Evolutionary conservation across 92 coral and sea anemone species (phyloP), one percentile per base, ranked within the genome.

Genomic region (Umimayanthus kanabou): DNA sequence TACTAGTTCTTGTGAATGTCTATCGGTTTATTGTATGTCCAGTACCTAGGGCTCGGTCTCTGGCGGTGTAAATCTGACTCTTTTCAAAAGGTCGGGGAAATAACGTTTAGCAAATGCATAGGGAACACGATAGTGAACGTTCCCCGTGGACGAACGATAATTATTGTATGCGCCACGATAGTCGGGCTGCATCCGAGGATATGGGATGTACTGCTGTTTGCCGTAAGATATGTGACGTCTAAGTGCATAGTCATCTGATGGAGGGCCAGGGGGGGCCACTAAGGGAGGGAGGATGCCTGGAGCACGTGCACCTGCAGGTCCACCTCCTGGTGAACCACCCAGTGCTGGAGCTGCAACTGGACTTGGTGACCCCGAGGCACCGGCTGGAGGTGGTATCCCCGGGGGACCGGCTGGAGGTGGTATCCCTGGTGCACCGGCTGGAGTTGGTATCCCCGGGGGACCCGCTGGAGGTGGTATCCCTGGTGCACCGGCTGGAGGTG

Each of bases 51-150:
- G 9, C 13, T 75, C 50, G 50, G 23, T 75, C 53, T n/a, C 13
- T 39, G 47, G 79, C 4, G 49, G 50, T 39, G 45, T 75, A 75
- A 75, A n/a, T 8, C 30, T 39, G 23, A 42, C 28, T 20, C 45
- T 39, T 43, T 75, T n/a, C 25, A 75, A 75, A 10, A 75, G 50
- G n/a, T 75, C 30, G 50, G 42, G 14, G 50, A 37, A 75, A 75
- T 18, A 75, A 50, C 79, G 79, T 43, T 75, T 75, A 43, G 50
- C 49, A 39, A 75, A 75, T 14, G 50, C 26, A 9, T 33, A 75
- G 29, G 79, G 79, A 75, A 75, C 79, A 6, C 50, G 79, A 75
- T 75, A 75, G 50, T 75, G 79, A 9, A 75, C 13, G 50, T 39
- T 75, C 30, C 53, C 14, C 79, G 4, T 39, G 49, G 79, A 61